Evolutionary conservation across 2,888 invertebrate species (phyloP).

Genomic region (Spicauda simplicius): DNA sequence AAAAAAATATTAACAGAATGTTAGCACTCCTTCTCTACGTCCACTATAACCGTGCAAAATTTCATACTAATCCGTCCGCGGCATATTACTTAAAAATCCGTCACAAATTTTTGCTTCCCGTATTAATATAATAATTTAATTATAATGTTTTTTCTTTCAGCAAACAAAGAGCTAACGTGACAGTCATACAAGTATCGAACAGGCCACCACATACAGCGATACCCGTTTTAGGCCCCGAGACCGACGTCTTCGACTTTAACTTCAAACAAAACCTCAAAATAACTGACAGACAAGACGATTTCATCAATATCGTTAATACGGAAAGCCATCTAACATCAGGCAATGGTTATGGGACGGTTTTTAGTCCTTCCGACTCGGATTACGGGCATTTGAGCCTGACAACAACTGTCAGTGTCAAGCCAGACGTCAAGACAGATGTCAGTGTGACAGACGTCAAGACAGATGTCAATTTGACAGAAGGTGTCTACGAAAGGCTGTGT

Average conservation of each 20-base stretch:
- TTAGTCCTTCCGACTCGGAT: constrained; percentile 57
- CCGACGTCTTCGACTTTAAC: constrained; percentile 68
- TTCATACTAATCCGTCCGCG: too few relatives aligned
- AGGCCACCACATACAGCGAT: constrained; percentile 77
- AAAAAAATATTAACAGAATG: too few relatives aligned
- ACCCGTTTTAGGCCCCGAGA: constrained; percentile 65
- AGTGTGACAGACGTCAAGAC: constrained; percentile 41
- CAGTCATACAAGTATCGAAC: constrained; percentile 86
- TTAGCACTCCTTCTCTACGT: too few relatives aligned
- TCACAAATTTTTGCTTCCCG: too few relatives aligned
- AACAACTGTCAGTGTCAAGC: constrained; percentile 64
- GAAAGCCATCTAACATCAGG: constrained; percentile 49
- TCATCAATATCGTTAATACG: constrained; percentile 74
- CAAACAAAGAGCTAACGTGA: constrained; percentile 75
- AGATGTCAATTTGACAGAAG: constrained; percentile 44
- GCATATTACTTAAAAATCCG: too few relatives aligned
- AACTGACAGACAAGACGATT: constrained; percentile 50
- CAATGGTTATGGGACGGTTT: constrained; percentile 70
- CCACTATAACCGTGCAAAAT: too few relatives aligned
- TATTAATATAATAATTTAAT: too few relatives aligned
- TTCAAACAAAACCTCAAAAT: constrained; percentile 57
- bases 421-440: constrained; percentile 39
- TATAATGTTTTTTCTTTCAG: constrained; percentile 48
- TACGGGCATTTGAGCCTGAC: constrained; percentile 77
- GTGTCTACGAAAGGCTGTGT: constrained; percentile 69